phyloP scores from a whole-genome alignment of 1,140 invertebrate genomes.

The Lepidotrigona ventralis region DNA sequence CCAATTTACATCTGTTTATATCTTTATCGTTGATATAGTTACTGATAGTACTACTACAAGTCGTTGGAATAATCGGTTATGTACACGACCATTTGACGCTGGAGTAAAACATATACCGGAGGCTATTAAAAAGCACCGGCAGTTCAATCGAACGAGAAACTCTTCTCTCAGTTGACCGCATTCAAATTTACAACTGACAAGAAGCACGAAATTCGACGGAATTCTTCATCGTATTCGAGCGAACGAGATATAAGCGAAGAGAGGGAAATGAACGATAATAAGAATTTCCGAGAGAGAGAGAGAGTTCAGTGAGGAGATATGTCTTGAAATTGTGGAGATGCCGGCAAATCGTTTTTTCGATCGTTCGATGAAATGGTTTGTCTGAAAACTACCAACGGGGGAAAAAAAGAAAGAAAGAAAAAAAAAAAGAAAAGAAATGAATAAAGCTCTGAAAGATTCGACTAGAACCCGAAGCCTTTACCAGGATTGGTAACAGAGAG shows the following conservation, averaged over 20 bases:
- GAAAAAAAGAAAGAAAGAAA: neutral
- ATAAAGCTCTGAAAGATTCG: constrained; percentile 8
- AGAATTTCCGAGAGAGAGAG: constrained; percentile 32
- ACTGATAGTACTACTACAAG: too few species aligned
- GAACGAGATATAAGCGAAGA: constrained; percentile 5
- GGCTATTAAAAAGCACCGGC: constrained; percentile 7
- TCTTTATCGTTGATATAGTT: too few species aligned
- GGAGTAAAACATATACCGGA: neutral
- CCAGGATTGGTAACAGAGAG: constrained; percentile 11
- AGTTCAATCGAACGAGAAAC: constrained; percentile 3
- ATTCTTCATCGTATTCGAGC: constrained; percentile 32
- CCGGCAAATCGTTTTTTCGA: constrained; percentile 44
- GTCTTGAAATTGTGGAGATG: constrained; percentile 40
- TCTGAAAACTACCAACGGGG: neutral
- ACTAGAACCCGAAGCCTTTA: neutral
- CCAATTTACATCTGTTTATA: too few species aligned
- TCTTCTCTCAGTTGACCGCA: neutral
- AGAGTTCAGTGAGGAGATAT: constrained; percentile 29
- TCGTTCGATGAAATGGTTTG: constrained; percentile 19
- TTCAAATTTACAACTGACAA: constrained; percentile 31
- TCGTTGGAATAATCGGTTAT: neutral
- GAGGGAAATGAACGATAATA: constrained; percentile 43
- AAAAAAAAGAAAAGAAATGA: constrained; percentile 1
- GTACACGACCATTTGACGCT: neutral
- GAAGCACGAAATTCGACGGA: constrained; percentile 25